Conservation (phyloP, 1,140 invertebrate genomes). For the Aricia agestis region DNA sequence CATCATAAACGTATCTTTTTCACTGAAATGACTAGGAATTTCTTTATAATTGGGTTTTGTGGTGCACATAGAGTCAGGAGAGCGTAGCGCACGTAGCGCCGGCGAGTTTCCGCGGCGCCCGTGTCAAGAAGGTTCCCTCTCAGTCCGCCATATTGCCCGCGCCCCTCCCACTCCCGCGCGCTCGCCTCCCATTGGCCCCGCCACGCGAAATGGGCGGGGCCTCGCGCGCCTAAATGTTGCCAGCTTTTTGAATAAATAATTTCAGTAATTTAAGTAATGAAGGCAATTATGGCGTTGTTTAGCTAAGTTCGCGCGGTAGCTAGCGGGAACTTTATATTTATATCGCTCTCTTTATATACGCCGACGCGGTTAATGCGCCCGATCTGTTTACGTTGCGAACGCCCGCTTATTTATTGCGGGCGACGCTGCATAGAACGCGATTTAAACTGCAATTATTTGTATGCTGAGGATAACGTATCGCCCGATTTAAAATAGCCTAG, state of each 20-base stretch:
- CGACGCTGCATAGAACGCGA: slow-evolving; percentile 57
- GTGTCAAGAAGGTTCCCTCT: slow-evolving; percentile 38
- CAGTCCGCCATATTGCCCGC: slow-evolving; percentile 60
- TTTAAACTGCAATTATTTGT: slow-evolving; percentile 75
- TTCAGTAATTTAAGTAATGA: slow-evolving; percentile 76
- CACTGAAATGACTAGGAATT: background rate
- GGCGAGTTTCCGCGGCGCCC: slow-evolving; percentile 40
- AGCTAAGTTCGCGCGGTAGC: slow-evolving; percentile 74
- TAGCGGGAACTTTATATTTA: slow-evolving; percentile 76
- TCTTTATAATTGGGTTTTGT: slow-evolving; percentile 25
- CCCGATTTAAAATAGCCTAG: slow-evolving; percentile 51
- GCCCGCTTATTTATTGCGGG: slow-evolving; percentile 67
- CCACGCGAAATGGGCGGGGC: slow-evolving; percentile 43
- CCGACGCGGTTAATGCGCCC: slow-evolving; percentile 71
- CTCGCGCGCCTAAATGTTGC: slow-evolving; percentile 66
- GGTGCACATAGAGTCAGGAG: slow-evolving; percentile 22
- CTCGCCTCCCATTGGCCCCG: slow-evolving; percentile 45
- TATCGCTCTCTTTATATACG: slow-evolving; percentile 74
- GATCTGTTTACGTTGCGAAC: slow-evolving; percentile 72
- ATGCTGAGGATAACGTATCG: slow-evolving; percentile 62
- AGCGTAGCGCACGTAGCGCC: slow-evolving; percentile 34
- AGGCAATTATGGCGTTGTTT: slow-evolving; percentile 77
- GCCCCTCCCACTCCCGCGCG: slow-evolving; percentile 46
- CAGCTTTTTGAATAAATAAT: slow-evolving; percentile 77
- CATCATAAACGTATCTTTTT: background rate